Evolutionary conservation across 2,113 vertebrate genomes (phyloP).

Genomic region (human (Homo sapiens)): GRCh38 chr11:101563501-101564000

Average conservation of each 20-base stretch:
- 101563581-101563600: neutral
- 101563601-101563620: neutral
- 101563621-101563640: neutral
- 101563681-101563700: neutral
- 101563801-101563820: neutral
- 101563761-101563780: neutral
- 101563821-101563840: neutral
- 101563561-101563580: neutral
- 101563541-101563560: neutral
- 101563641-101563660: neutral
- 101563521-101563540: neutral
- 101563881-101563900: neutral
- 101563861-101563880: neutral
- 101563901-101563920: neutral
- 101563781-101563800: fast-evolving
- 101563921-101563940: neutral
- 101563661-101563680: neutral
- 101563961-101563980: neutral
- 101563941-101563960: neutral
- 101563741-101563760: neutral
- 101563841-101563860: neutral
- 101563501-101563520: neutral
- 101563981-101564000: neutral
- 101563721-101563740: neutral
- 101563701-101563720: neutral